Conservation (phyloP, 2,797 vertebrate species). For the Alectoris magna region DNA sequence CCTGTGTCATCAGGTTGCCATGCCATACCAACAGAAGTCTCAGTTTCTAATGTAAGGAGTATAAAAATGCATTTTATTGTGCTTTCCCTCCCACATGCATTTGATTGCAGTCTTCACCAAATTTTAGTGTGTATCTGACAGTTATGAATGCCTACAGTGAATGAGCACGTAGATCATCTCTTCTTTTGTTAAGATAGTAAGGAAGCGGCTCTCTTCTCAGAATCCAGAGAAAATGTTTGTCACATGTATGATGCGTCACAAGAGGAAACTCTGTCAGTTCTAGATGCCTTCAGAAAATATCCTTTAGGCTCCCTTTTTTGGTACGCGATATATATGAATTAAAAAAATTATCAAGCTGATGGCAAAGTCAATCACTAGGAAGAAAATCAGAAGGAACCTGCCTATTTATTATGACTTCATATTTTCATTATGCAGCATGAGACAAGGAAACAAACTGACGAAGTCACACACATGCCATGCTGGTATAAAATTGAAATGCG, state of each 20-base stretch:
- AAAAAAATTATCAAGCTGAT: background rate
- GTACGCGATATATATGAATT: background rate
- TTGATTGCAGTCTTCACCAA: background rate
- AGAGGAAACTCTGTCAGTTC: background rate
- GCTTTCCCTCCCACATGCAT: background rate
- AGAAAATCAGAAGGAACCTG: background rate
- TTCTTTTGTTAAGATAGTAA: background rate
- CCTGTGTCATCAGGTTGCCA: background rate
- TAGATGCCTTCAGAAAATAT: background rate
- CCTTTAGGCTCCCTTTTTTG: rapidly evolving
- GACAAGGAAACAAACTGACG: background rate
- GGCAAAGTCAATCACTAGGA: background rate
- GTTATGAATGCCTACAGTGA: background rate
- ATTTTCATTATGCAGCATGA: background rate
- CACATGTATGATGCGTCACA: background rate
- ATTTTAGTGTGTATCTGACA: background rate
- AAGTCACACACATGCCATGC: background rate
- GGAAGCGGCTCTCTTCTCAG: background rate
- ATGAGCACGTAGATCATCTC: background rate
- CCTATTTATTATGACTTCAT: background rate
- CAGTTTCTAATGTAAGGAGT: background rate
- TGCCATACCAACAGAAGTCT: background rate
- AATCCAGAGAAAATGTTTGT: background rate
- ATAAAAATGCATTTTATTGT: background rate
- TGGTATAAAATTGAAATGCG: background rate